A percentile compares a stretch with the other conserved stretches of the same genome.
Conservation (phyloP, 2,113 vertebrate species). For the Urocynchramus pylzowi region DNA sequence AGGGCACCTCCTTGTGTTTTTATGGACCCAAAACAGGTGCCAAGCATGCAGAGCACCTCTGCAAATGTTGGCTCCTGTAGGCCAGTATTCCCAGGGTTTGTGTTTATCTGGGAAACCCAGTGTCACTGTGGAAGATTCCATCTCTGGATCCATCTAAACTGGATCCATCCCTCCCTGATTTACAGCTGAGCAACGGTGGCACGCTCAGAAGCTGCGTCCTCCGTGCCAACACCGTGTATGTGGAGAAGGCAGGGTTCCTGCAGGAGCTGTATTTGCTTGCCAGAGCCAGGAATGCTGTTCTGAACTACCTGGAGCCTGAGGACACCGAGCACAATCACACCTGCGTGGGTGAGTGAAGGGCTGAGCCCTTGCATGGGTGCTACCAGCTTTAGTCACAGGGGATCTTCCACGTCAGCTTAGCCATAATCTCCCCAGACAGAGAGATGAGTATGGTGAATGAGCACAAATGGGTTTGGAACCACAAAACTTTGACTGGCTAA, state of each 20-base stretch:
- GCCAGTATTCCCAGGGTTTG: neutral
- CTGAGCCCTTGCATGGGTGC: neutral
- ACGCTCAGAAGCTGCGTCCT: neutral
- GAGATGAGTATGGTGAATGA: neutral
- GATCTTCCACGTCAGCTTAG: neutral
- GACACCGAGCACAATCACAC: neutral
- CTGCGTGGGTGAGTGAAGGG: slow-evolving; percentile 6
- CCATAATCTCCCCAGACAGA: neutral
- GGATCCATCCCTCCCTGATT: neutral
- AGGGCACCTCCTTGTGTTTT: neutral
- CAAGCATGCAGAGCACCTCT: neutral
- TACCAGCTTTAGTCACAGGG: neutral
- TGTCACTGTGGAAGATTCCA: neutral
- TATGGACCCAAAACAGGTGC: neutral
- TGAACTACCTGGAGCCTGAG: slow-evolving; percentile 34
- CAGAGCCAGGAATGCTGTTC: neutral
- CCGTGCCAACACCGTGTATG: neutral
- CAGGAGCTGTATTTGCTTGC: neutral
- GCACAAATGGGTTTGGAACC: neutral
- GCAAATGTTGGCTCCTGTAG: neutral
- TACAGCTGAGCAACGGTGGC: neutral
- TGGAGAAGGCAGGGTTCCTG: neutral
- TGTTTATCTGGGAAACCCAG: neutral
- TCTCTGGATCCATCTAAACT: neutral
- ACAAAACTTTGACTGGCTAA: neutral